Conservation (phyloP, 2,797 vertebrate species). For the Lepus townsendii region DNA sequence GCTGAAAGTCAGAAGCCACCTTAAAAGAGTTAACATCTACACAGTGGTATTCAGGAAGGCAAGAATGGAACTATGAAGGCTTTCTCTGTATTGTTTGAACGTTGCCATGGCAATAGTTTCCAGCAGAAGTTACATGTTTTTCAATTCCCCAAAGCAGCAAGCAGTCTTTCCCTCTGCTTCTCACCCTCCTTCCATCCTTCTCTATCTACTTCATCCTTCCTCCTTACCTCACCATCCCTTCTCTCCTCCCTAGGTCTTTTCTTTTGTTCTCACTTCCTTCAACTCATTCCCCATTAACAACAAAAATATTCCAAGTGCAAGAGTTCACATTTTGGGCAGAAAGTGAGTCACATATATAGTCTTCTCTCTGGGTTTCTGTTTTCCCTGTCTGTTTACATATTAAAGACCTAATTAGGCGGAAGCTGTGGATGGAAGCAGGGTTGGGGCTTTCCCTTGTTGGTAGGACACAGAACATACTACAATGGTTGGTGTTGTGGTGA, state of each 20-base stretch:
- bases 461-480: conserved; percentile 82
- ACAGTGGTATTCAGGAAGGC: conserved; percentile 84
- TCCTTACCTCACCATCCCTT: neutral
- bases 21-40: conserved; percentile 74
- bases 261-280: conserved; percentile 50
- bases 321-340: neutral
- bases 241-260: neutral
- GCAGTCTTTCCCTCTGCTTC: conserved; percentile 51
- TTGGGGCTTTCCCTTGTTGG: conserved; percentile 75
- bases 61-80: conserved; percentile 82
- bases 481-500: conserved; percentile 85
- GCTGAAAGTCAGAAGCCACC: conserved; percentile 52
- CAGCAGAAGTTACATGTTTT: conserved; percentile 87
- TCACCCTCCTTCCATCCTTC: neutral
- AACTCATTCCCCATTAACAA: neutral
- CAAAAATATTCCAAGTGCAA: neutral
- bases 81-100: conserved; percentile 90
- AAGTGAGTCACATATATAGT: conserved; percentile 26
- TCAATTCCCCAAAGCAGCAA: conserved; percentile 81
- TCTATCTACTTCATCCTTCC: neutral
- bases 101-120: conserved; percentile 89
- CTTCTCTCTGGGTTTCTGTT: neutral
- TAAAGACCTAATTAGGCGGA: conserved; percentile 77
- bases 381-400: conserved; percentile 61
- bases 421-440: conserved; percentile 75